Evolutionary conservation across 2,797 vertebrate genomes (phyloP), one percentile per base, ranked within the genome.

Genomic region (Odontamblyopus rebecca): DNA sequence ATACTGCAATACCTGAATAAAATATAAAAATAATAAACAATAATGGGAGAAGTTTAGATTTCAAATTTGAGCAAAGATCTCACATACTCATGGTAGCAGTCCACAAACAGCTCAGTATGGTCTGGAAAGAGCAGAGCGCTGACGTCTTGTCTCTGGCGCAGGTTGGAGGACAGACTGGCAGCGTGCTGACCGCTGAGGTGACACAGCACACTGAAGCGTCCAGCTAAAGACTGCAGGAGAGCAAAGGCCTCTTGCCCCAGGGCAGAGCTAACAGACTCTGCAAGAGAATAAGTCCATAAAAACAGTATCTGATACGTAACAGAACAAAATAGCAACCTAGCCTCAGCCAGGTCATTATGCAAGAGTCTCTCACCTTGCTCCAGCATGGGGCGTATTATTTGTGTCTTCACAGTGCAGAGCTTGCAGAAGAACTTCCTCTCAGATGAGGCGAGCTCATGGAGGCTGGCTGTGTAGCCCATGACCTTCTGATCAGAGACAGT

Each of bases 141-240:
- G 75, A 96, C 91, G 64, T 98, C 95, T 0, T 90, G 89, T 18
- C 93, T 87, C 2, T 94, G 94, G 0, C 93, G 95, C 86, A 99
- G 93, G 89, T 96, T 96, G 73, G 91, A 92, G 50, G 94, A 96
- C 79, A 99, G 90, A 68, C 96, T 96, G 87, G 95, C 88, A 23
- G 95, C 94, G 68, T 98, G 96, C 88, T 97, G 98, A 71, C 98
- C 98, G 0, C 95, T 97, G 56, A 99, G 92, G 87, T 96, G 97
- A 85, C 96, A 96, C 54, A 98, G 82, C 70, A 94, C 93, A 88
- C 95, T 93, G 88, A 97, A 97, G 2, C 92, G 92, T 56, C 93
- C 93, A 7, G 93, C 95, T 76, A 96, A 88, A 48, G 93, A 93
- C 86, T 97, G 96, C 77, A 98, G 87, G 60, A 98, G 93, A 44